Conservation (phyloP, 2,888 invertebrate species). For the Scaeva pyrastri region DNA sequence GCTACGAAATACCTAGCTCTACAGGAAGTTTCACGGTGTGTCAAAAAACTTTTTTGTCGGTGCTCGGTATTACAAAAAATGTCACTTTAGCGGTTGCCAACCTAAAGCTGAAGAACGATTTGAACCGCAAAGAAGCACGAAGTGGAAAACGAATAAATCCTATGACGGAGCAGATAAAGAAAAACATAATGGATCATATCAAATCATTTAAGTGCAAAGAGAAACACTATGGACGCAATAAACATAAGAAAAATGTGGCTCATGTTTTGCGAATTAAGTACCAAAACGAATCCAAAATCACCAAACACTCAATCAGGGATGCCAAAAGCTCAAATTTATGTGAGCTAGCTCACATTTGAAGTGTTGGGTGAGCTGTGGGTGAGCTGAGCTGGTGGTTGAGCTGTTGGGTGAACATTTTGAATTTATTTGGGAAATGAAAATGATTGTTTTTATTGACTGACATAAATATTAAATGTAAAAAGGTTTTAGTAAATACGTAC, state of each 20-base stretch:
- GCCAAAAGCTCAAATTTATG: no score
- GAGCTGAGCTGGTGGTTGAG: no score
- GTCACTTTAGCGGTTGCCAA: slow-evolving; percentile 16
- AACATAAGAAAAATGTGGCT: slow-evolving; percentile 35
- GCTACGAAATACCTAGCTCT: slow-evolving; percentile 22
- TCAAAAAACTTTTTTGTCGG: slow-evolving; percentile 41
- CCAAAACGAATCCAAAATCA: not conserved
- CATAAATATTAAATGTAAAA: no score
- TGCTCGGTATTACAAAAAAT: slow-evolving; percentile 34
- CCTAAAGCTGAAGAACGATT: slow-evolving; percentile 14
- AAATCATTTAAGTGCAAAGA: slow-evolving; percentile 20
- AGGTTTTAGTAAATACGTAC: no score
- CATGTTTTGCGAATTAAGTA: slow-evolving; percentile 18
- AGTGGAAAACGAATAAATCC: slow-evolving; percentile 29
- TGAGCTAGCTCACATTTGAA: no score
- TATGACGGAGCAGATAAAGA: slow-evolving; percentile 1
- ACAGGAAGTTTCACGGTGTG: slow-evolving; percentile 26
- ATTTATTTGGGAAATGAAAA: no score
- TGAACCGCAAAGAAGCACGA: slow-evolving; percentile 19
- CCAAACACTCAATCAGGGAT: not conserved
- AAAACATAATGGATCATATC: slow-evolving; percentile 26
- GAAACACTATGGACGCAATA: slow-evolving; percentile 23
- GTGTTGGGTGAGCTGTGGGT: no score
- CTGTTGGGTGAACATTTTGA: no score
- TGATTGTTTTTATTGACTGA: no score